Conservation (phyloP, 1,140 invertebrate species). For the Polypedilum pembai region DNA sequence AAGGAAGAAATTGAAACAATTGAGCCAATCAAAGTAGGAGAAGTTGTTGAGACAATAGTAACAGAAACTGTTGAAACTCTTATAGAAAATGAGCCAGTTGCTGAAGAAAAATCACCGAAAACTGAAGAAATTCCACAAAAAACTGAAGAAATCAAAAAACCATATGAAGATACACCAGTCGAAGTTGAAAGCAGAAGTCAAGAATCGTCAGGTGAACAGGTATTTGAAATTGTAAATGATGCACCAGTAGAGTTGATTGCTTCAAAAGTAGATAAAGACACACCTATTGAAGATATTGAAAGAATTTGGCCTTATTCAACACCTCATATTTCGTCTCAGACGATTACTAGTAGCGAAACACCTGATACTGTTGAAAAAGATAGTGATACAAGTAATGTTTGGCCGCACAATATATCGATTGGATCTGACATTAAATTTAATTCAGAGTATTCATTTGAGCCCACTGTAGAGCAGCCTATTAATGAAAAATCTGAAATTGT, state of each 20-base stretch:
- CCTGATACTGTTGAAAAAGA: background rate
- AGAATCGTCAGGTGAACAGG: slow-evolving; percentile 14
- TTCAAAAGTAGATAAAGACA: background rate
- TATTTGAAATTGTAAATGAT: slow-evolving; percentile 3
- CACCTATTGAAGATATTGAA: slow-evolving; percentile 18
- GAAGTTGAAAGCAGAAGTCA: background rate
- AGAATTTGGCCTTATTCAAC: slow-evolving; percentile 17
- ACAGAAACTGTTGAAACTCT: background rate
- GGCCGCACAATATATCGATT: slow-evolving; percentile 1
- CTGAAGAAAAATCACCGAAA: slow-evolving; percentile 29
- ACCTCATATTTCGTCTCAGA: background rate
- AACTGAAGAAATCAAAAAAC: slow-evolving; percentile 28
- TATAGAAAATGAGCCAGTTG: background rate
- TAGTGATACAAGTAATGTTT: background rate
- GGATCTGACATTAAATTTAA: background rate
- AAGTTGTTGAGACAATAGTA: background rate
- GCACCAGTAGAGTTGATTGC: slow-evolving; percentile 20
- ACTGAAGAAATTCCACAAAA: slow-evolving; percentile 36
- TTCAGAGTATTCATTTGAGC: slow-evolving; percentile 26
- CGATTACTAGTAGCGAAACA: background rate
- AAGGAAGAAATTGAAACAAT: background rate
- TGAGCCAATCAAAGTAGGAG: background rate
- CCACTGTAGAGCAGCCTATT: background rate
- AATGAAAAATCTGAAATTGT: background rate
- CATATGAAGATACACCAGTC: background rate